A percentile compares a stretch with the other conserved stretches of the same genome.
These are phyloP conservation scores for Cataglyphis albicans DNA, from an alignment of 2,888 invertebrate species.

Conservation along the genomic window DNA sequence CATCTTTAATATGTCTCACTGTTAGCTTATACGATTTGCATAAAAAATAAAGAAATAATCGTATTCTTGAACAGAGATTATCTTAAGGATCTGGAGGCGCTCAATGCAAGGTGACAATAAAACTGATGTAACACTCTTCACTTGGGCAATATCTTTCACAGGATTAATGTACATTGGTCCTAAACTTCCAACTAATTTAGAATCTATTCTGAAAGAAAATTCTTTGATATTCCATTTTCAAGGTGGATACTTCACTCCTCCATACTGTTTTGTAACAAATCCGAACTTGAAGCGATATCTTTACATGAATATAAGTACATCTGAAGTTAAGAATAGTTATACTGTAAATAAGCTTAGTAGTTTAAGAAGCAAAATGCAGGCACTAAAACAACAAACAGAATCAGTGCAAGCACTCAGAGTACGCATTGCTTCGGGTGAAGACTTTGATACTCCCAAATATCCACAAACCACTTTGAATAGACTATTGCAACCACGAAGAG, in stretches of 20 bases:
- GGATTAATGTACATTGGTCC: constrained; percentile 93
- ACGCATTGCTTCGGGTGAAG: constrained; percentile 86
- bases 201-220: constrained; percentile 90
- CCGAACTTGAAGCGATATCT: constrained; percentile 83
- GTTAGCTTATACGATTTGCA: not conserved
- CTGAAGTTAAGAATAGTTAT: constrained; percentile 91
- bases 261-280: constrained; percentile 85
- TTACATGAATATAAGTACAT: constrained; percentile 77
- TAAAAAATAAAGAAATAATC: constrained; percentile 1
- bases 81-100: constrained; percentile 83
- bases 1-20: not conserved
- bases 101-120: constrained; percentile 78
- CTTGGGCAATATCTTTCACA: constrained; percentile 95
- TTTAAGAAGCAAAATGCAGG: constrained; percentile 86
- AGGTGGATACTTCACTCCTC: constrained; percentile 93
- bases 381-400: constrained; percentile 90
- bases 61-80: constrained; percentile 81
- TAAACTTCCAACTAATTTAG: constrained; percentile 89
- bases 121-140: constrained; percentile 89
- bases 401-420: constrained; percentile 87
- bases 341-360: constrained; percentile 90
- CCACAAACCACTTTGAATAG: constrained; percentile 82
- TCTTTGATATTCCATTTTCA: constrained; percentile 95
- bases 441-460: constrained; percentile 80
- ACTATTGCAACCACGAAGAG: constrained; percentile 86